Conservation (phyloP, 37 sponge, comb jelly and placozoan genomes). For the Spongia lamella region DNA sequence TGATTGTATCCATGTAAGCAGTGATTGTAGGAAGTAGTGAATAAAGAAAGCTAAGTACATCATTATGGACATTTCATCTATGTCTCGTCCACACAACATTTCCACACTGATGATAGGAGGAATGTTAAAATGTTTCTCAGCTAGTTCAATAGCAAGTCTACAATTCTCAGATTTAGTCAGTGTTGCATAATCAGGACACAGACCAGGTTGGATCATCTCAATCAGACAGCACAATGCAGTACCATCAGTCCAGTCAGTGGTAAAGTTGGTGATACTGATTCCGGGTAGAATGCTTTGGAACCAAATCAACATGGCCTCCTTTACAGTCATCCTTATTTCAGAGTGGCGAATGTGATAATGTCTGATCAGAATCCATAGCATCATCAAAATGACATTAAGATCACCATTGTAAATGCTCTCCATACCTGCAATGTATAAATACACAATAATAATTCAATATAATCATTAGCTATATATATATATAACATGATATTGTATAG, state of each 20-base stretch:
- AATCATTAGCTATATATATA: too few relatives aligned
- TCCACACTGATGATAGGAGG: too few relatives aligned
- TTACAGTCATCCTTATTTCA: constrained; percentile 24
- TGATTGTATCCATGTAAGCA: constrained; percentile 13
- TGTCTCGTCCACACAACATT: too few relatives aligned
- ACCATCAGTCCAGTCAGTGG: constrained; percentile 76
- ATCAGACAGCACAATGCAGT: constrained; percentile 35
- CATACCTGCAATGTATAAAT: constrained; percentile 45
- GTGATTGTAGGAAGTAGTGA: not conserved
- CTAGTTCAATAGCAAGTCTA: too few relatives aligned
- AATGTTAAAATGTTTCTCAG: too few relatives aligned
- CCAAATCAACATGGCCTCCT: constrained; percentile 66
- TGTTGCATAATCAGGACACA: too few relatives aligned
- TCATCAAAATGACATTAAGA: constrained; percentile 60
- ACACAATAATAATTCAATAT: not conserved
- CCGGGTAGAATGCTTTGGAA: constrained; percentile 53
- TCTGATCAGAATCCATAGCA: constrained; percentile 81
- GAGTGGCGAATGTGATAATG: constrained; percentile 44
- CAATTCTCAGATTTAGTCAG: too few relatives aligned
- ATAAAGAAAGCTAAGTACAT: constrained; percentile 2
- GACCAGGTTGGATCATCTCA: constrained; percentile 8
- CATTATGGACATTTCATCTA: too few relatives aligned
- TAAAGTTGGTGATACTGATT: constrained; percentile 53
- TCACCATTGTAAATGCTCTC: constrained; percentile 67
- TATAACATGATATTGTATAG: too few relatives aligned